Conservation (phyloP, 1,140 invertebrate species). For the Drosophila tropicalis region DNA sequence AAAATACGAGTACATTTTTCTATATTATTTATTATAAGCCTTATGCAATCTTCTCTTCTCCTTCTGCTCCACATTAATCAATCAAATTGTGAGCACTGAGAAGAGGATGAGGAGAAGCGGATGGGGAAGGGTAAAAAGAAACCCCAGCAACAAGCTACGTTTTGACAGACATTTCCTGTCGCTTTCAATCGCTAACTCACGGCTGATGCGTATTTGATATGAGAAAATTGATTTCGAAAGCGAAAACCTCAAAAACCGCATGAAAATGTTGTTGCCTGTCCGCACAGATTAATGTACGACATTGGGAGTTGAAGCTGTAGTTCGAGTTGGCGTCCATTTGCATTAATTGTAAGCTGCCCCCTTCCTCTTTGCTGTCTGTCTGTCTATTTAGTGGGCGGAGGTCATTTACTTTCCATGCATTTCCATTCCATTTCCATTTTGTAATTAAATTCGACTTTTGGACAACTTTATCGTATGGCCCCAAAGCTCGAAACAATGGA, state of each 20-base stretch:
- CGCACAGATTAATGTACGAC: constrained; percentile 55
- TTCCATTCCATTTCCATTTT: constrained; percentile 14
- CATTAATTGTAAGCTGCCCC: constrained; percentile 16
- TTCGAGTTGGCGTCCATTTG: constrained; percentile 18
- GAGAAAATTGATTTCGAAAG: constrained; percentile 75
- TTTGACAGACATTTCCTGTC: constrained; percentile 76
- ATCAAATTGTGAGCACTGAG: constrained; percentile 36
- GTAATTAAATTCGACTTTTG: constrained; percentile 59
- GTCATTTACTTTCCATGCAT: constrained; percentile 50
- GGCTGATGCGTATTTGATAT: constrained; percentile 61
- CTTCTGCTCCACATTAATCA: constrained; percentile 66
- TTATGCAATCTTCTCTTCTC: constrained; percentile 56
- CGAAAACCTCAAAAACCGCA: constrained; percentile 62
- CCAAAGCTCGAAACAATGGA: constrained; percentile 24
- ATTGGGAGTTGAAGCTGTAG: background rate
- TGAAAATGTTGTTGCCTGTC: constrained; percentile 51
- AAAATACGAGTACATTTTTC: background rate
- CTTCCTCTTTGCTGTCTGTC: background rate
- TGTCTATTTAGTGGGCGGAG: constrained; percentile 30
- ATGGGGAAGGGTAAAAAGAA: too few species aligned
- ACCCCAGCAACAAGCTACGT: constrained; percentile 39
- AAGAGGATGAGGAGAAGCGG: background rate
- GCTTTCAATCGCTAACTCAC: constrained; percentile 42
- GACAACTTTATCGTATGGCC: constrained; percentile 47
- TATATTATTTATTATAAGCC: constrained; percentile 16